A percentile compares a stretch with the other conserved stretches of the same genome.
These are phyloP conservation scores for Melanotaenia duboulayi DNA, from an alignment of 2,113 vertebrate genomes.

Conservation along the genomic window DNA sequence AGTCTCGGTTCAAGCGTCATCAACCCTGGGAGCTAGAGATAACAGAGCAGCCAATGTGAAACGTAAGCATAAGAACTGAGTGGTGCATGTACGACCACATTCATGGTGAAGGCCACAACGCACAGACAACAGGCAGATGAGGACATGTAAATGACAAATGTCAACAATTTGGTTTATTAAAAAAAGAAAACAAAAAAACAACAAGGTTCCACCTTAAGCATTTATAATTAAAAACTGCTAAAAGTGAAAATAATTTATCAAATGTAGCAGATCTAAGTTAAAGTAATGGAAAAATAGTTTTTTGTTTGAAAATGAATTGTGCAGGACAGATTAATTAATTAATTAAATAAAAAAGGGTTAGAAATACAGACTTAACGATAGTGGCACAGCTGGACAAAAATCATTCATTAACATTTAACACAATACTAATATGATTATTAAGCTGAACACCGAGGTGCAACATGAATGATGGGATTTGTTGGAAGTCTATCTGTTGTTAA, in stretches of 20 bases:
- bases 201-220: not conserved
- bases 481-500: conserved; percentile 38
- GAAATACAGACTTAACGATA: not conserved
- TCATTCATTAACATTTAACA: conserved; percentile 6
- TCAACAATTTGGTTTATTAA: not conserved
- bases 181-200: not conserved
- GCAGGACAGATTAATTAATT: too few relatives aligned
- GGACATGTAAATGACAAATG: not conserved
- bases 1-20: conserved; percentile 14
- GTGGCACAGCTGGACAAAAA: not conserved
- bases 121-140: not conserved
- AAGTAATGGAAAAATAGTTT: too few relatives aligned
- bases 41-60: conserved; percentile 34
- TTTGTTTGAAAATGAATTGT: not conserved
- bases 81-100: not conserved
- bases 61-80: conserved; percentile 2
- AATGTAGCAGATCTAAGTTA: not conserved
- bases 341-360: not conserved
- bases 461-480: conserved; percentile 29
- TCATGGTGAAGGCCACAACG: not conserved
- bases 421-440: conserved; percentile 43
- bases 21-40: conserved; percentile 30
- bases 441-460: conserved; percentile 9
- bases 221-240: not conserved
- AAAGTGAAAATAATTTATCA: not conserved